These are phyloP conservation scores for Drymodes brunneopygia DNA, from an alignment of 2,113 vertebrate species.

Conservation along the genomic window DNA sequence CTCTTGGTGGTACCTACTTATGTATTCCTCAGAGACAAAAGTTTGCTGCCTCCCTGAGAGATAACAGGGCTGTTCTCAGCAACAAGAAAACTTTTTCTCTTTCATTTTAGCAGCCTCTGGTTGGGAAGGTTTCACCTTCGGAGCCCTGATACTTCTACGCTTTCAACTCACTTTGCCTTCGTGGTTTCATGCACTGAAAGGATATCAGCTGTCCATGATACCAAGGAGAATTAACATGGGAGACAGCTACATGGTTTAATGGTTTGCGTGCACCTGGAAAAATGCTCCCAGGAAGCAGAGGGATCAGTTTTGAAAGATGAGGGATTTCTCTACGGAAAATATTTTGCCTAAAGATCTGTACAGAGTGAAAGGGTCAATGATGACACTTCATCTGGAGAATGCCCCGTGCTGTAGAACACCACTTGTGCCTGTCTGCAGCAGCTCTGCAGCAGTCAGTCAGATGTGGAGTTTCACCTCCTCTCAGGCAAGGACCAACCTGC, in stretches of 20 bases:
- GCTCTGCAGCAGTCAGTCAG: fast-evolving
- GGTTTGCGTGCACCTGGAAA: neutral
- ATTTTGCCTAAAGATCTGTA: neutral
- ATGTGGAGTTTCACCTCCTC: neutral
- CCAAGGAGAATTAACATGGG: neutral
- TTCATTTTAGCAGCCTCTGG: neutral
- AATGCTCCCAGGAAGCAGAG: neutral
- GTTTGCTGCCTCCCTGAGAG: neutral
- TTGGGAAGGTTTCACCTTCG: neutral
- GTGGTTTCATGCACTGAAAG: neutral
- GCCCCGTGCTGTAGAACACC: fast-evolving
- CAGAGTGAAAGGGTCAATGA: neutral
- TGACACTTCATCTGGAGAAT: neutral
- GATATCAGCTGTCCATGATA: neutral
- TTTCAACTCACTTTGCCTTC: neutral
- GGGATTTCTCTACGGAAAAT: neutral
- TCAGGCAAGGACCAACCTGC: neutral
- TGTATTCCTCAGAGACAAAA: neutral
- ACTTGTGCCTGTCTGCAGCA: neutral
- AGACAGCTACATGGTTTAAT: constrained; percentile 15
- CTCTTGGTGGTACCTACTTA: neutral
- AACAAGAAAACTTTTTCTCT: neutral
- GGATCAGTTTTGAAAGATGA: neutral
- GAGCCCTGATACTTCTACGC: neutral
- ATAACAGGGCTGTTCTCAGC: neutral